These are phyloP conservation scores for Eupithecia subumbrata DNA, from an alignment of 2,888 invertebrate species.

Conservation along the genomic window DNA sequence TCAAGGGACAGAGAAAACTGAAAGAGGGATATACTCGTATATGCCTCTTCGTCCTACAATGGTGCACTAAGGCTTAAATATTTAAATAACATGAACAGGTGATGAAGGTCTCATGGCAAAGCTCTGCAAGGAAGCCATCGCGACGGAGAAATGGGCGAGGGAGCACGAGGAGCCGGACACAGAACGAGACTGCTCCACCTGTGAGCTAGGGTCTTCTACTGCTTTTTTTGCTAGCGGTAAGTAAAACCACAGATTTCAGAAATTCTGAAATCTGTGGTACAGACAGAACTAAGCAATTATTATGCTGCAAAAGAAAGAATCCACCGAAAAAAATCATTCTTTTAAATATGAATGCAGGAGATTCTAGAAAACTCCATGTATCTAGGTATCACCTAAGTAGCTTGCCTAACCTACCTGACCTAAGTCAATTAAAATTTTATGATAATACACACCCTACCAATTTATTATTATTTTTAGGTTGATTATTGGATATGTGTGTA, in stretches of 20 bases:
- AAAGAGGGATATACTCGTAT: no score
- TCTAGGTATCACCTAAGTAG: no score
- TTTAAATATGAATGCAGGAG: no score
- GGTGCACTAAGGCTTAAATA: neutral
- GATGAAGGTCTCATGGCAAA: slow-evolving; percentile 73
- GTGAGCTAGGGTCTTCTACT: slow-evolving; percentile 70
- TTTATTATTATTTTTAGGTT: no score
- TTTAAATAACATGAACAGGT: slow-evolving; percentile 54
- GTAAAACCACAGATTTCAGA: neutral
- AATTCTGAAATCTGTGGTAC: neutral
- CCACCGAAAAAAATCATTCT: neutral
- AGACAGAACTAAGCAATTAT: neutral
- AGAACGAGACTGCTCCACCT: slow-evolving; percentile 62
- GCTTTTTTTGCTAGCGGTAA: slow-evolving; percentile 74
- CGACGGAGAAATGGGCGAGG: slow-evolving; percentile 68
- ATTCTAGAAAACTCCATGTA: no score
- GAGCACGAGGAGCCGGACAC: slow-evolving; percentile 56
- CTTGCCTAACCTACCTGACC: no score
- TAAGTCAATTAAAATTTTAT: no score
- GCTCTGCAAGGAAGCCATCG: slow-evolving; percentile 68
- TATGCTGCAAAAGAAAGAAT: neutral
- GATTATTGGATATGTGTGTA: no score
- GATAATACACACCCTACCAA: no score
- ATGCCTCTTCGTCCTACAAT: neutral
- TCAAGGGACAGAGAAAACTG: neutral